A percentile compares a stretch with the other conserved stretches of the same genome.
Evolutionary conservation across 2,113 vertebrate genomes (phyloP).

Genomic region (Rhadina sibilatrix): DNA sequence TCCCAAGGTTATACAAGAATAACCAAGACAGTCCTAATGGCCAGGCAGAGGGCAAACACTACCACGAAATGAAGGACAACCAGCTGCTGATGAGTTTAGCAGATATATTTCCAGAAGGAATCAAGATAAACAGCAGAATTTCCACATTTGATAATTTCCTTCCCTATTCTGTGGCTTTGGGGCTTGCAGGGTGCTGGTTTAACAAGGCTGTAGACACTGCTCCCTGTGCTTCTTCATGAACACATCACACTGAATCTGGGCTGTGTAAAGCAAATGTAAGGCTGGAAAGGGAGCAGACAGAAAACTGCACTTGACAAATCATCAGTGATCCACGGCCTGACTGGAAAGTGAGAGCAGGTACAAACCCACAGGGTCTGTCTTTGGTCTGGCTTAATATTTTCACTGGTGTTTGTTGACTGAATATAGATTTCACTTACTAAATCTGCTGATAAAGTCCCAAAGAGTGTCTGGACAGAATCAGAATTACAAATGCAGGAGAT

Average conservation of each 20-base stretch:
- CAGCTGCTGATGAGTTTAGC: not conserved
- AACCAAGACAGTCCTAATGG: not conserved
- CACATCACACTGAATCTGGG: not conserved
- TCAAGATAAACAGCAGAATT: not conserved
- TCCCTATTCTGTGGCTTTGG: not conserved
- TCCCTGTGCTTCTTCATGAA: not conserved
- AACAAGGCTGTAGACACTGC: not conserved
- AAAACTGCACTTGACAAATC: not conserved
- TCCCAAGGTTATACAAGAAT: not conserved
- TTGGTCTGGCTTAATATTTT: not conserved
- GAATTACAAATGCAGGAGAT: not conserved
- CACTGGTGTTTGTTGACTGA: not conserved
- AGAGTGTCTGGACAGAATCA: not conserved
- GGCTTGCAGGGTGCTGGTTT: not conserved
- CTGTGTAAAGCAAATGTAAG: not conserved
- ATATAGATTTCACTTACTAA: not conserved
- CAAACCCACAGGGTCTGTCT: not conserved
- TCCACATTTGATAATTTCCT: not conserved
- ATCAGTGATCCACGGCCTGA: not conserved
- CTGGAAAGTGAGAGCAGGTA: not conserved
- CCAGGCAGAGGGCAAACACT: not conserved
- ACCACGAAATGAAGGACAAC: fast-evolving
- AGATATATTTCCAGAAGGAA: not conserved
- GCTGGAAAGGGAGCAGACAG: not conserved
- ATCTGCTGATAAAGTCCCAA: not conserved